Evolutionary conservation across 2,888 invertebrate genomes (phyloP), one percentile per base, ranked within the genome.

Genomic region (Tyria jacobaeae): DNA sequence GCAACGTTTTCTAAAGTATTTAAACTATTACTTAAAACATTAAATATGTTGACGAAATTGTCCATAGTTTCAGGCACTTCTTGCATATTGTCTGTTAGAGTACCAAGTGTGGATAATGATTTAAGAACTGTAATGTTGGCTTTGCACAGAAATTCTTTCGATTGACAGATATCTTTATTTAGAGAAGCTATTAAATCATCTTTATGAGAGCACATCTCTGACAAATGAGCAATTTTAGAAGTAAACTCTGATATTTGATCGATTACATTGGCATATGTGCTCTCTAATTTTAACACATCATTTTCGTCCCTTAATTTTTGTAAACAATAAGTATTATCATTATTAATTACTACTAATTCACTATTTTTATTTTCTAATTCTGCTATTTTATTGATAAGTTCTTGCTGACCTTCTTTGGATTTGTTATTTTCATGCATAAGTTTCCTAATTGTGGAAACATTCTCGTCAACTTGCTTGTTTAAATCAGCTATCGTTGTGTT

Each of bases 11-110:
- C 84, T 68, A 90, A 79, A n/a, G 50, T 62, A 65, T 70, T 71
- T 48, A 91, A 74, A 51, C 73, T 82, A 39, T 79, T 75, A 68
- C 73, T 73, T 52, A 90, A 65, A 7, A 67, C 61, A 21, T 73
- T 80, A 53, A 87, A 83, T 44, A 83, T 70, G 41, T 73, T 71
- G 21, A 79, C 78, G 68, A 85, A 79, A 72, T 81, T 81, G 17
- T 85, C 83, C 39, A 84, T 73, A 34, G 81, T 60, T 52, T 81
- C 74, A 24, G 86, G 86, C 35, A 86, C 71, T 68, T 84, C 82
- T 64, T 74, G 73, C 50, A 80, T 76, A 54, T 85, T 81, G 31
- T 81, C 82, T 21, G 85, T 79, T 60, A 89, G 68, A 60, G 80
- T 75, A 3, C 60, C 52, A 15, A 87, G 73, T 58, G 89, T 80